Evolutionary conservation across 2,797 vertebrate genomes (phyloP), one percentile per base, ranked within the genome.

Genomic region (Pantherophis vulpinus): DNA sequence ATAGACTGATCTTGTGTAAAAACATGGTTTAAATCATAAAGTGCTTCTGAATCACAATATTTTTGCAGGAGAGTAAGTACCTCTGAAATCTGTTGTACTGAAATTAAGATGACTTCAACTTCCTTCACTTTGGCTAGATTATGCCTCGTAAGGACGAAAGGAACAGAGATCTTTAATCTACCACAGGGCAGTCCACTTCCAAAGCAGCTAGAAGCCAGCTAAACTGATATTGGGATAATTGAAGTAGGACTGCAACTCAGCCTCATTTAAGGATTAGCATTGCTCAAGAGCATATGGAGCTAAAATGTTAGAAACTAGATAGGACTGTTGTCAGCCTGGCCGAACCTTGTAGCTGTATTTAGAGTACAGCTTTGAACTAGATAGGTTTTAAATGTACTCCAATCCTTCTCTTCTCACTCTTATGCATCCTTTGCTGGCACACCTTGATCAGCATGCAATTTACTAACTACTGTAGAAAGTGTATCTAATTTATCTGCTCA

Each of bases 101-200:
- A 91, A 86, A 91, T 91, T 79, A 91, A 51, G 14, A 2, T 4
- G 47, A 25, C 14, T 87, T 87, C 8, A 87, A 42, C 16, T 58
- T 42, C 13, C 27, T 70, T 29, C 4, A 27, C n/a, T 87, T 91
- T 66, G 51, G 63, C 86, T 66, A 16, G 23, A 37, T 29, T 14
- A 63, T 70, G 13, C n/a, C 47, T 25, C 27, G 2, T 42, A 55
- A 63, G 23, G 4, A 66, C 29, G 16, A 56, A 92, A 59, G 54
- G 63, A 55, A 59, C 92, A 60, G 6, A 55, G 90, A 88, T 93
- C 93, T 86, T 25, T 8, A 94, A 79, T 79, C 70, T 79, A 79
- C 8, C 8, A 42, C 7, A 20, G 32, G 70, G 18, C 18, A 42
- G 32, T 79, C 70, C 32, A 20, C 18, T 79, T 79, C 13, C 2